Evolutionary conservation across 2,797 vertebrate genomes (phyloP), one percentile per base, ranked within the genome.

Genomic region (Neosilurus hyrtlii): DNA sequence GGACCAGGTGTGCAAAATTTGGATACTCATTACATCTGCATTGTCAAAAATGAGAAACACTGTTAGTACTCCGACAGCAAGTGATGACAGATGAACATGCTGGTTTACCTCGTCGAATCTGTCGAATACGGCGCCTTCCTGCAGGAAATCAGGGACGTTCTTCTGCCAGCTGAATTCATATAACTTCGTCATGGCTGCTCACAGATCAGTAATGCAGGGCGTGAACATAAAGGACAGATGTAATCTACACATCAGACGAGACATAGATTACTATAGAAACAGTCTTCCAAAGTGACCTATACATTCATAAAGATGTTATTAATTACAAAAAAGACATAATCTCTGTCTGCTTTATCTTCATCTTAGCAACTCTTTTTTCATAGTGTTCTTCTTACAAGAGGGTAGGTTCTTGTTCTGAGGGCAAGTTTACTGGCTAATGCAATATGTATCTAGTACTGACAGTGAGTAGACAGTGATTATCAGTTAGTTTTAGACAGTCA

Each of bases 131-230:
- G 96, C 93, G 82, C 98, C 98, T 83, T 98, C 96, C 92, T 99
- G 98, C 93, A 99, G 92, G 92, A 99, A 99, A 84, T 94, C 94
- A 24, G 97, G 96, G 88, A 98, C 94, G 86, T 94, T 93, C 91
- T 98, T 99, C 94, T 99, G 97, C 98, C 98, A 99, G 94, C 98
- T 97, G 93, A 99, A 99, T 91, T 98, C 96, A 30, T 99, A 99
- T 68, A 96, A 97, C 92, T 99, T 99, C 37, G 98, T 97, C 98
- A 99, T 99, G 94, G 93, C 94, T 95, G 93, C 82, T 91, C 91
- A 92, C 89, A 89, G 87, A 94, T 90, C 97, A 98, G 92, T 86
- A 91, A 93, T 11, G 43, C 15, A 76, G 57, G 81, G 20, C 79
- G n/a, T 76, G 49, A 10, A 1, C 22, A 54, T 61, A n/a, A 5